Percentiles rank a stretch among this genome's conserved stretches.
phyloP scores from a whole-genome alignment of 2,797 vertebrate genomes.

The Ctenochaetus hawaiiensis region DNA sequence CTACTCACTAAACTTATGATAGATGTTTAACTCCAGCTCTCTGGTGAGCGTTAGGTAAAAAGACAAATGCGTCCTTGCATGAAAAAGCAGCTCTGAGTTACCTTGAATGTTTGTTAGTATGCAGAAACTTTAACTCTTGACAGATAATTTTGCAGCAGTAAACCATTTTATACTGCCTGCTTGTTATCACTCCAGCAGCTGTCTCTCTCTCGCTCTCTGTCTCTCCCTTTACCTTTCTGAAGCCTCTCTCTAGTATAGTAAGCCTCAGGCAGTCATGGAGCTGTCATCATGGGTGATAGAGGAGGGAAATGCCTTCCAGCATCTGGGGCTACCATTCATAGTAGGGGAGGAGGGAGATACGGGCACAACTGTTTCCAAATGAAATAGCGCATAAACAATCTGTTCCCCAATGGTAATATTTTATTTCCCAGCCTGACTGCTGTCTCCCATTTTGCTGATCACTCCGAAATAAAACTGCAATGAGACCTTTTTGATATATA shows the following conservation, averaged over 20 bases:
- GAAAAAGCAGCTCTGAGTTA: conserved; percentile 28
- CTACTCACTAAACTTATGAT: conserved; percentile 18
- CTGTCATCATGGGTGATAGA: conserved; percentile 63
- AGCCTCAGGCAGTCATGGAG: conserved; percentile 65
- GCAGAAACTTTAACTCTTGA: conserved; percentile 29
- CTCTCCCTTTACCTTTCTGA: conserved; percentile 26
- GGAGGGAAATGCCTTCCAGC: conserved; percentile 64
- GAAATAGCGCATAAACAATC: conserved; percentile 74
- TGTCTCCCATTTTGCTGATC: conserved; percentile 67
- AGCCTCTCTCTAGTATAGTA: conserved; percentile 48
- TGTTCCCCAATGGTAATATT: conserved; percentile 65
- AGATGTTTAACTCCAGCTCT: conserved; percentile 19
- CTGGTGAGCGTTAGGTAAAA: conserved; percentile 29
- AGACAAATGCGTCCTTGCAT: conserved; percentile 27
- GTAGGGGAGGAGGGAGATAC: conserved; percentile 43
- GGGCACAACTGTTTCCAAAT: conserved; percentile 64
- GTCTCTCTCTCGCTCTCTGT: conserved; percentile 3
- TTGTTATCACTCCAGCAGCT: conserved; percentile 44
- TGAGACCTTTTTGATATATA: conserved; percentile 46
- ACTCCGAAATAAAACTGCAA: conserved; percentile 65
- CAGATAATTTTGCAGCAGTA: conserved; percentile 37
- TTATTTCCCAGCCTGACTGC: conserved; percentile 69
- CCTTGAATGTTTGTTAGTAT: conserved; percentile 33
- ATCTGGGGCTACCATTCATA: conserved; percentile 54
- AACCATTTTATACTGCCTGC: conserved; percentile 33